Evolutionary conservation across 2,113 vertebrate genomes (phyloP), one percentile per base, ranked within the genome.

Genomic region (Lichenostomus cassidix): DNA sequence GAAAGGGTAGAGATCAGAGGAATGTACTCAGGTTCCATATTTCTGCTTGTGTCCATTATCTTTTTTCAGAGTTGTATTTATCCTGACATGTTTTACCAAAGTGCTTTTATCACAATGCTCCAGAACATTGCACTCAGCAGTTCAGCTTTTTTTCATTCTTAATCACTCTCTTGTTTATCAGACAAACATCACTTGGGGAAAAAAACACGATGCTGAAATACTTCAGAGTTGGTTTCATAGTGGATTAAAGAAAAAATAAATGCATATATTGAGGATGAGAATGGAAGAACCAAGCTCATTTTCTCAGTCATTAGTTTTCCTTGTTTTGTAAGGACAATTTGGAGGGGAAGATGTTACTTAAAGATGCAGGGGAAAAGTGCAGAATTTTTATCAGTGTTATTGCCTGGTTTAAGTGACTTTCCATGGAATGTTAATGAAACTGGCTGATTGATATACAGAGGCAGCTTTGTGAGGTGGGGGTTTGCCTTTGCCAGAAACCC

Each of bases 311-410:
- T 31, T 65, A 12, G 3, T 52, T 50, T 47, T 60, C 39, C 8
- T 41, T 68, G 19, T 56, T 67, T 31, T 83, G 41, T 55, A 35
- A 64, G 20, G 35, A 31, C 10, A 12, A 7, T 84, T 87, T 6
- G 17, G 31, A 64, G 55, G 10, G 12, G 15, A 91, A 41, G 15
- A 17, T 49, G 7, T 65, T 74, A 13, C 7, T 84, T 4, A 0
- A 86, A 67, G 52, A 19, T 0, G 0, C 8, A 71, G 14, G 47
- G 12, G 19, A 29, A 47, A 28, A 19, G 6, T 1, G 8, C 7
- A n/a, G 31, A 37, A 10, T 74, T 74, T 70, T 79, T 35, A 56
- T 24, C 12, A 33, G 16, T 46, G 14, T 7, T 63, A 1, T 60
- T 75, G 8, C 27, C 42, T 71, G 11, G 7, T 75, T 82, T 52